Evolutionary conservation across 2,888 invertebrate species (phyloP), one percentile per base, ranked within the genome.

Genomic region (Sphaerophoria taeniata): DNA sequence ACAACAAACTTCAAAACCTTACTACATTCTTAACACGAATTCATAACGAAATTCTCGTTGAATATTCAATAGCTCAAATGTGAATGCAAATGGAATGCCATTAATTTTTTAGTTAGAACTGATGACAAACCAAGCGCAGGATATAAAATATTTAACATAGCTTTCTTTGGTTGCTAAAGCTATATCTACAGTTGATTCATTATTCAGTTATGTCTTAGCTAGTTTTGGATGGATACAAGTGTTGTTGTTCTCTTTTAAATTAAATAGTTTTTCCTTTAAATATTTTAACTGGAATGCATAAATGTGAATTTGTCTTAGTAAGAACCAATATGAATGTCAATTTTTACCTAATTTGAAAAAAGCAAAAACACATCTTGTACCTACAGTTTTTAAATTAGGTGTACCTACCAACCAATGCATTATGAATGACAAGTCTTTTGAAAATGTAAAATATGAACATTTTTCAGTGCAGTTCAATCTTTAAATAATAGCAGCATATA

Each of bases 1-100:
- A 47, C 31, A 39, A 43, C 39, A 61, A 47, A 73, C 33, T 47
- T 63, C 47, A 47, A 12, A 11, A 9, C 9, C 63, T 51, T 33
- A 67, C 51, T 51, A 14, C 14, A 24, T 24, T 34, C 58, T 55
- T 61, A 69, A 75, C 51, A 58, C 45, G 58, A 51, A 75, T 76
- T 81, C 76, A 81, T 76, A 56, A 81, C 63, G 51, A 71, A 71
- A 71, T 71, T 61, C 63, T 75, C 70, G 61, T 76, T 81, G 81
- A 81, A 81, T 81, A 81, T 81, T 81, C 81, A 81, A 76, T 76
- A 76, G 75, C 56, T 51, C 51, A 75, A 80, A 81, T 81, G 63
- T n/a, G 63, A 70, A 65, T 81, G 76, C 71, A 81, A 81, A 81
- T 81, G 63, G 70, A 76, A 81, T 81, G 71, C 71, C 81, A 81